Evolutionary conservation across 2,113 vertebrate species (phyloP), one percentile per base, ranked within the genome.

Genomic region (Macroglossus sobrinus): DNA sequence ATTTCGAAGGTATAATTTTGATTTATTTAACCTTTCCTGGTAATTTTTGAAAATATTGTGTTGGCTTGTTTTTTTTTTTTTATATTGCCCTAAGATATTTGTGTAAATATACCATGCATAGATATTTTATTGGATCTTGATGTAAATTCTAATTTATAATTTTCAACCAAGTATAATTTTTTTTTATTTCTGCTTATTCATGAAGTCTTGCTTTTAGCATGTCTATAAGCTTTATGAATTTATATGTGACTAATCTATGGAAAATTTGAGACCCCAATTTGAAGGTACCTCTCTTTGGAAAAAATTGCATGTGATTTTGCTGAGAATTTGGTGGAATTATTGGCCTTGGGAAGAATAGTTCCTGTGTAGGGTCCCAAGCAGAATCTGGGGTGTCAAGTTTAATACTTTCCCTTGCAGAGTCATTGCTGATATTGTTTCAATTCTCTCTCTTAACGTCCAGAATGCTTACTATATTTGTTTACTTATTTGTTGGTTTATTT

Each of bases 131-230:
- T 47, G 1, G 40, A 1, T 66, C 45, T 93, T 53, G 7, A 22
- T 72, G 1, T 57, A 43, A 72, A 64, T 79, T 94, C 40, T 84
- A 88, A 43, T 64, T 38, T 92, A 40, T 68, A 72, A 61, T 68
- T 92, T 79, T 24, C 7, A 84, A 72, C 26, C n/a, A 84, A 15
- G 9, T 78, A 12, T 89, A 66, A 84, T 19, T 30, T 47, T 78
- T 57, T 81, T 53, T 89, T 94, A 11, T n/a, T 90, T 93, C 64
- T 45, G 35, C n/a, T 68, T 53, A 79, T 19, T 40, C 22, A 93
- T 38, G 0, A 16, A 16, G 15, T 33, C 45, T 84, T 40, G 8
- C 55, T 64, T 79, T 84, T 61, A 13, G 4, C 82, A 18, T 72
- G 28, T 68, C 61, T 40, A 9, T 74, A 18, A 68, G 24, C 18